Percentiles rank a stretch among this genome's conserved stretches.
These are phyloP conservation scores for Aspidiotus rigidus DNA, from an alignment of 2,888 invertebrate species.

Conservation along the genomic window DNA sequence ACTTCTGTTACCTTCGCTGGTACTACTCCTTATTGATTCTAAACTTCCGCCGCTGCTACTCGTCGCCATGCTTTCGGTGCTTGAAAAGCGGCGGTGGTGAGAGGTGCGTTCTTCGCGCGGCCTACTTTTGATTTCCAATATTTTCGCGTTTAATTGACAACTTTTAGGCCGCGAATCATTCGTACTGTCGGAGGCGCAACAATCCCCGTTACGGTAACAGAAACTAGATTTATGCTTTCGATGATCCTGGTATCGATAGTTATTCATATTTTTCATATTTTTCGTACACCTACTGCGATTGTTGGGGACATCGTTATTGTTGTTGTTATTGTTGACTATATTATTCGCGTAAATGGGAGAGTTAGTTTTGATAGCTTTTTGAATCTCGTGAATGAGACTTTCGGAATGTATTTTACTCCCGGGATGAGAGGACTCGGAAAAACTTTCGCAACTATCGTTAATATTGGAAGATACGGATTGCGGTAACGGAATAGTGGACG, in stretches of 20 bases:
- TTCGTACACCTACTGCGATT: background rate
- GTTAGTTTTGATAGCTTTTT: background rate
- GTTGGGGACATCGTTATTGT: constrained; percentile 5
- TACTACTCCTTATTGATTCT: constrained; percentile 77
- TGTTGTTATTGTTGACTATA: constrained; percentile 5
- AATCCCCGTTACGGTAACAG: constrained; percentile 11
- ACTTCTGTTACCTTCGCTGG: constrained; percentile 77
- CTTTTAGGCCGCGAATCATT: constrained; percentile 48
- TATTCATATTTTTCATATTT: constrained; percentile 10
- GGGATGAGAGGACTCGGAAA: constrained; percentile 35
- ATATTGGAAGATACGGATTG: constrained; percentile 53
- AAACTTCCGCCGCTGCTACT: constrained; percentile 73
- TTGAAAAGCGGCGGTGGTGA: constrained; percentile 56
- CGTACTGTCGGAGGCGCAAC: constrained; percentile 49
- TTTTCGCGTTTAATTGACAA: constrained; percentile 38
- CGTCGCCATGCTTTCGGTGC: constrained; percentile 79
- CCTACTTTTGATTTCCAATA: constrained; percentile 59
- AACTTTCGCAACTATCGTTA: constrained; percentile 28
- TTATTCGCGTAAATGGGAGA: background rate
- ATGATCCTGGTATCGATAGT: constrained; percentile 5
- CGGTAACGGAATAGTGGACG: constrained; percentile 73
- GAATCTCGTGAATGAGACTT: constrained; percentile 5
- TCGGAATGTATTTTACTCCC: background rate
- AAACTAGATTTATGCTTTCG: constrained; percentile 10
- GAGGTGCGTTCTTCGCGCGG: constrained; percentile 48